Base-by-base conservation (phyloP, 2,797 vertebrate species). In the Pipistrellus kuhlii region DNA sequence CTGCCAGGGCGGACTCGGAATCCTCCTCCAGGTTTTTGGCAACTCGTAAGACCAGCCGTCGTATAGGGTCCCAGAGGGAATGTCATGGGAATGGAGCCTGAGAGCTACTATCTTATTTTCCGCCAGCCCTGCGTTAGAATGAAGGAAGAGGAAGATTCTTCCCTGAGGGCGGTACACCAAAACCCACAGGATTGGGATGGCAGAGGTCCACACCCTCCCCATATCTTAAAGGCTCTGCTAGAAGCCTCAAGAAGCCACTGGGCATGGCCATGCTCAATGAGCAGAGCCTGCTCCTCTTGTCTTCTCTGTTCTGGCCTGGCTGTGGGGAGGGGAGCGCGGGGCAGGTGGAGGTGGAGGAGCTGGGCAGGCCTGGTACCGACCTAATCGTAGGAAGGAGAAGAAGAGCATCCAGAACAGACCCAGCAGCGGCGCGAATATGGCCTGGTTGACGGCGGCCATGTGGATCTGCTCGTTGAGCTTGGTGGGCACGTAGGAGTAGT, bases 341-440 rank as follows among this genome's bases (percentile, higher is more conserved):
- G 0, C 38, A 12, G 76, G 32, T 6, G 1, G 82, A 38, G 66
- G 71, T 0, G 0, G 57, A 21, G 2, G 0, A 6, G 15, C 32
- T 6, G 7, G 41, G 77, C 9, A 9, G 13, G 11, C 59, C 0
- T 0, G 55, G 23, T 25, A 96, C 98, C 68, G 98, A 99, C 99
- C 99, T 23, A 99, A 97, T 95, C 99, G 98, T 85, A 99, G 98
- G 92, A 99, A 82, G 0, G 99, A 99, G 98, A 99, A 99, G 98
- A 99, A 99, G 90, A 99, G 99, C 94, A 99, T 98, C 99, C 99
- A 99, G 98, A 99, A 99, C 95, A 99, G 98, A 97, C 99, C 99
- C 97, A 99, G 98, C 96, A 99, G 98, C 2, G 99, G 99, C 0
- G 99, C 99, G 41, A 99, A 98, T 64, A 99, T 97, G 41, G 99